Conservation (phyloP, 2,888 invertebrate species). For the Volucella inanis region DNA sequence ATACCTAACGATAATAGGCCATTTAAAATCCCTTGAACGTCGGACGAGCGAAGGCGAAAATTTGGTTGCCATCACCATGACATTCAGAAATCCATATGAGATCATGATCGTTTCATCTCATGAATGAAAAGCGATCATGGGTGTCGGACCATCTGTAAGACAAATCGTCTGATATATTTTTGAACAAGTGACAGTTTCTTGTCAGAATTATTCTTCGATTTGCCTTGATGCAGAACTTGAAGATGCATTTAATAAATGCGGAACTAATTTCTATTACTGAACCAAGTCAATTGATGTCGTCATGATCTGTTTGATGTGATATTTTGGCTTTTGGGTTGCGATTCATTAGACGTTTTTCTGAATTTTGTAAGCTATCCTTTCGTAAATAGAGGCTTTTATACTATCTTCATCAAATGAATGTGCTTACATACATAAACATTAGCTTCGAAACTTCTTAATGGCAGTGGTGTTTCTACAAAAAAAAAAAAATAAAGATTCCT, state of each 20-base stretch:
- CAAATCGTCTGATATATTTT: slow-evolving; percentile 2
- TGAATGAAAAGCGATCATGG: slow-evolving; percentile 23
- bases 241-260: background rate
- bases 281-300: too few species aligned
- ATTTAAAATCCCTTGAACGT: slow-evolving; percentile 5
- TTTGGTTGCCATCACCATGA: slow-evolving; percentile 39
- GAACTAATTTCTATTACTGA: too few species aligned
- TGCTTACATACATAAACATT: too few species aligned
- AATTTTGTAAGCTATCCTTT: too few species aligned
- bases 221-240: background rate
- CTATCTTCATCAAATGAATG: too few species aligned
- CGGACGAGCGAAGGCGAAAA: background rate
- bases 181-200: slow-evolving; percentile 21
- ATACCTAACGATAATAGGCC: slow-evolving; percentile 12
- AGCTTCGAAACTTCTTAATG: too few species aligned
- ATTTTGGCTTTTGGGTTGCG: too few species aligned
- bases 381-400: too few species aligned
- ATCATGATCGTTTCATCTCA: slow-evolving; percentile 21
- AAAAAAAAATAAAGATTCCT: too few species aligned
- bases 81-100: slow-evolving; percentile 30
- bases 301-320: too few species aligned
- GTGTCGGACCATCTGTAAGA: slow-evolving; percentile 1
- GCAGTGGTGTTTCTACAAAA: too few species aligned
- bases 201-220: background rate
- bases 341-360: too few species aligned